Evolutionary conservation across 2,113 vertebrate genomes (phyloP).

Genomic region (Aleadryas rufinucha): DNA sequence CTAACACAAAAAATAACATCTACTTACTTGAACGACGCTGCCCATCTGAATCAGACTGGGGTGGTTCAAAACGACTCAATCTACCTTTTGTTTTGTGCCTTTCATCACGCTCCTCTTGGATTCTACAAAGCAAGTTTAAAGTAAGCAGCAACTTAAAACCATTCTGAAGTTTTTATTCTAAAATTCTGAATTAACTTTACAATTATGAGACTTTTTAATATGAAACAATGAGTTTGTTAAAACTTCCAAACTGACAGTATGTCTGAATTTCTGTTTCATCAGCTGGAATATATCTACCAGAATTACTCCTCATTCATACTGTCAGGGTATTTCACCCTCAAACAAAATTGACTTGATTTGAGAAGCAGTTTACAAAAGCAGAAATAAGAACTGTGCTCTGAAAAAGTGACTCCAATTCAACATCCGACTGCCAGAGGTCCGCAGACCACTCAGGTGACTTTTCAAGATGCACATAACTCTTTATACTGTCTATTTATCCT

Average conservation of each 20-base stretch:
- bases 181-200: background rate
- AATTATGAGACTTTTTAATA: background rate
- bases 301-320: background rate
- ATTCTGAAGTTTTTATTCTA: background rate
- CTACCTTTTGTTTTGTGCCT: constrained; percentile 96
- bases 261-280: background rate
- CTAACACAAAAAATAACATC: background rate
- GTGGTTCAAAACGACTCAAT: constrained; percentile 95
- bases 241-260: background rate
- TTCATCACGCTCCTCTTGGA: constrained; percentile 97
- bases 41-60: constrained; percentile 85
- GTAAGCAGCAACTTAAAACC: background rate
- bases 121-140: constrained; percentile 74
- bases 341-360: background rate
- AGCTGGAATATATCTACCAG: background rate
- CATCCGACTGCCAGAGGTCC: background rate
- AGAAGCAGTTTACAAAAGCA: background rate
- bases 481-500: background rate
- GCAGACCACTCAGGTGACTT: background rate
- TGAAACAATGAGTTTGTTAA: background rate
- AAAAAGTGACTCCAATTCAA: background rate
- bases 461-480: background rate
- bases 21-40: constrained; percentile 89
- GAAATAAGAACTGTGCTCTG: background rate
- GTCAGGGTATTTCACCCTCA: background rate